Base-by-base conservation (phyloP, 2,888 invertebrate species). In the Romanomermis culicivorax region DNA sequence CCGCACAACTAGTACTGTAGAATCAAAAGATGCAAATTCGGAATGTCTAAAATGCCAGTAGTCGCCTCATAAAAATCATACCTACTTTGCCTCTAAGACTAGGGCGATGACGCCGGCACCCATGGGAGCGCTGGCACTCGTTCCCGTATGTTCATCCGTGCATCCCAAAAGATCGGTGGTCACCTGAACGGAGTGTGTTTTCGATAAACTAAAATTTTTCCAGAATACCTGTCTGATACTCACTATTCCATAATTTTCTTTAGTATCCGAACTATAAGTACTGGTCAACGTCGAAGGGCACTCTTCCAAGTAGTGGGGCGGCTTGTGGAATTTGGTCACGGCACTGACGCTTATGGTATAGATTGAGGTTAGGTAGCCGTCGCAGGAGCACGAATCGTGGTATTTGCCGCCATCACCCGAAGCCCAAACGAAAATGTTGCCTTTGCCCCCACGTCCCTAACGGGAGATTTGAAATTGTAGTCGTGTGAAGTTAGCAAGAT, bases 241-340 rank as follows among this genome's bases (percentile, higher is more conserved):
- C 20, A 66, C 65, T 17, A 59, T 57, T 25, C 53, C 56, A 3
- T 48, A 51, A 14, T 58, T 43, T 14, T 20, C 36, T 23, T 48
- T 64, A 1, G 86, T 85, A 2, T 95, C 97, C 14, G 89, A 91
- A 69, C 89, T 89, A 74, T 95, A 97, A 0, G 97, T 97, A 23
- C 89, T 83, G 1, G 97, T 93, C 60, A 97, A 73, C 1, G 95
- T 95, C 29, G 93, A 93, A 1, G 95, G 88, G 69, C 97, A 97
- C 71, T 95, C 93, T 75, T 97, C 97, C 63, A 95, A 77, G 70
- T 97, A 97, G 97, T 97, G 97, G 0, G 95, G 95, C 70, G 88
- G 88, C 67, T 76, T 85, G 84, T 76, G 97, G 88, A 65, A 65
- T 57, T 57, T 65, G 0, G 95, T 93, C 20, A 93, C 93, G 71